Evolutionary conservation across 2,797 vertebrate species (phyloP), one percentile per base, ranked within the genome.

Genomic region (Lophotriccus pileatus): DNA sequence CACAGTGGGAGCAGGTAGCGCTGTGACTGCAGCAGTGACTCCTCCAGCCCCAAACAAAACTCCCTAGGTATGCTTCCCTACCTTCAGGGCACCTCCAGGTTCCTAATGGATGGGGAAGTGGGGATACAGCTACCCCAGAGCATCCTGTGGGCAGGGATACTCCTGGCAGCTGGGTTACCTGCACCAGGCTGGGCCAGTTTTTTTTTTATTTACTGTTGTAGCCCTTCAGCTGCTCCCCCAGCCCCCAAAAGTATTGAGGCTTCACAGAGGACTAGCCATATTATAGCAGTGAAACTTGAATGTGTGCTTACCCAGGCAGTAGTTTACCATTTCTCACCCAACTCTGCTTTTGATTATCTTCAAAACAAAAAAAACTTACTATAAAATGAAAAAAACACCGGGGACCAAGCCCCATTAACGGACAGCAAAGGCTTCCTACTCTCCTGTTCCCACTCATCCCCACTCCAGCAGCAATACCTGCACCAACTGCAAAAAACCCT

Each of bases 261-360:
- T 79, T 79, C n/a, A 32, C 0, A 1, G 19, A 34, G 39, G 6
- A 32, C 73, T 2, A 2, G 11, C n/a, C 0, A 1, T 17, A 25
- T 24, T 10, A 10, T 7, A 58, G 58, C 50, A 44, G 13, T 19
- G 43, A 62, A 80, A 53, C 19, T 24, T 3, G 4, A 67, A 30
- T 44, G 3, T 0, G 1, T 20, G n/a, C 49, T 82, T 62, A 28
- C 20, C 30, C 39, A 41, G 30, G 5, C 24, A 19, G 18, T 59
- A 60, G 30, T 25, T 87, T 30, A 25, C 15, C 32, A 27, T 12
- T 22, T 32, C 77, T 68, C 36, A 47, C n/a, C 16, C 49, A 53
- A 12, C 20, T 52, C 55, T 69, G 11, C 37, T 39, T 28, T 21
- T 53, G 23, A 7, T 49, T 41, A 13, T n/a, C 47, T 69, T 43